Base-by-base conservation (phyloP, 1,140 invertebrate species). In the Globodera ellingtonae region DNA sequence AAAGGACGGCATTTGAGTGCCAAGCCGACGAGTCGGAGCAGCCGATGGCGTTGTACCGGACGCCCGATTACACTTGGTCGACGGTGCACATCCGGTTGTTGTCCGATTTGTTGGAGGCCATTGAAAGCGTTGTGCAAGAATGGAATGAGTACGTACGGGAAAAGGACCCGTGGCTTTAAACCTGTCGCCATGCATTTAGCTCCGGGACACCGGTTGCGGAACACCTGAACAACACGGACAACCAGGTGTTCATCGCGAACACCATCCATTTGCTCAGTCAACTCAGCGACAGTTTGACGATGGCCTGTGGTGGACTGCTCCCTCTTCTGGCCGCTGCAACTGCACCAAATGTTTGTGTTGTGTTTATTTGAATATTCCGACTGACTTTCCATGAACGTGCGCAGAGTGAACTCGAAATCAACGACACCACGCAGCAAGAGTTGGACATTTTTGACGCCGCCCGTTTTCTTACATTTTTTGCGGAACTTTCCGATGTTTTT, bases 61-160 rank as follows among this genome's bases (percentile, higher is more conserved):
- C 99, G 90, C 97, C 97, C 50, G 97, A 99, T 91, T 99, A 99
- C 91, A 94, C 96, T 86, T 99, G 98, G 97, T 99, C 97, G 6
- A 95, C 95, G 89, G 96, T 99, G 84, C 98, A 99, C 91, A 95
- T 99, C 90, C 92, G 95, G 83, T 91, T 99, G 78, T 91, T 99
- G 3, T 97, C 96, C 15, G 97, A 99, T 91, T 94, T 99, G 35
- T 91, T 99, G 10, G 97, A 96, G 90, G 97, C 96, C 0, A 91
- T 99, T 46, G 98, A 99, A 91, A 96, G 94, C 18, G 97, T 99
- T 89, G 95, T 99, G 85, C 95, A 98, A 92, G 94, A 94, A 52
- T 94, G 94, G 94, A 91, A 93, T 90, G 92, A 92, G 93, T 94
- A 91, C 15, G 21, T 24, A 10, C 35, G 35, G 35, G 35, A 35